Evolutionary conservation across 2,797 vertebrate genomes (phyloP).

Genomic region (Pangasius mekongensis): DNA sequence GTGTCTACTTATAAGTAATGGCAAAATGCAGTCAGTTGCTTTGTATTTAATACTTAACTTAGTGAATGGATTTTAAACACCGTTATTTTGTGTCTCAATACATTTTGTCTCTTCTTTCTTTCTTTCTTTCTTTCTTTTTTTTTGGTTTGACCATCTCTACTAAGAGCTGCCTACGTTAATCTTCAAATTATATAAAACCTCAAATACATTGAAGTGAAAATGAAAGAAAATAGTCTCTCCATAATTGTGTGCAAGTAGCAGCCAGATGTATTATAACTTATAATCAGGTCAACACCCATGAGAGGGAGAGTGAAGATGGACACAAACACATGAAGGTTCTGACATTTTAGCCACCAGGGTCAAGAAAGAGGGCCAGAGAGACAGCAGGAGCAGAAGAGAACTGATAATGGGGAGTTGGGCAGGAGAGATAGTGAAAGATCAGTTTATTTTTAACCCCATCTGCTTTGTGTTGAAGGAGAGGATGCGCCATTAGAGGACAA

Average conservation of each 20-base stretch:
- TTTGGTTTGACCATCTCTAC: background rate
- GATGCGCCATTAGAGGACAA: constrained; percentile 49
- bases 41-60: background rate
- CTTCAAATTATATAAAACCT: background rate
- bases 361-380: constrained; percentile 20
- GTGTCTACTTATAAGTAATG: too few species aligned
- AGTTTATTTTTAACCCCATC: constrained; percentile 71
- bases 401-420: constrained; percentile 59
- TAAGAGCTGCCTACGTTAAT: background rate
- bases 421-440: constrained; percentile 60
- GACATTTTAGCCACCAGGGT: constrained; percentile 58
- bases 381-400: constrained; percentile 14
- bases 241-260: background rate
- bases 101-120: background rate
- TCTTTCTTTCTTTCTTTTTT: too few species aligned
- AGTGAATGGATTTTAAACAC: background rate
- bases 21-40: background rate
- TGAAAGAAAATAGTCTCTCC: background rate
- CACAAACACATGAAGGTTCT: constrained; percentile 44
- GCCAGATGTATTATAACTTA: background rate
- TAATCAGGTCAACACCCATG: background rate
- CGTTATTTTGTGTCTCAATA: background rate
- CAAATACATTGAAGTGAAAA: background rate
- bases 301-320: constrained; percentile 18
- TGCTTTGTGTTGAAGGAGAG: constrained; percentile 73